Percentiles rank a stretch among this genome's conserved stretches.
Evolutionary conservation across 2,888 invertebrate species (phyloP).

Genomic region (Flexamia atlantica): DNA sequence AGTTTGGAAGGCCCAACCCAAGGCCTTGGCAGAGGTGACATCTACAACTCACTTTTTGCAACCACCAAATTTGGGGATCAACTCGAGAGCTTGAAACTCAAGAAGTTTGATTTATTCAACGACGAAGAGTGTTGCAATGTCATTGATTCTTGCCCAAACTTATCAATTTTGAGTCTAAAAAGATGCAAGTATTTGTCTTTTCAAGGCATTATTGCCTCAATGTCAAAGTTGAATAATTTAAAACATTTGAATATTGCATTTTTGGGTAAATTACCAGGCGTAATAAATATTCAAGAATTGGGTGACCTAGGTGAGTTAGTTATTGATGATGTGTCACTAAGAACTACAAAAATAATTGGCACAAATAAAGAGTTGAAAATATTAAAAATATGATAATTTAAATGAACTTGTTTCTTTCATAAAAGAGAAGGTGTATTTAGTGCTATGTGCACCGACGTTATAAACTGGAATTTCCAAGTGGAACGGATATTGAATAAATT

Average conservation of each 20-base stretch:
- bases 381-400: neutral
- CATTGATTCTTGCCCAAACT: neutral
- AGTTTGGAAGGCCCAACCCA: slow-evolving; percentile 15
- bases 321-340: slow-evolving; percentile 11
- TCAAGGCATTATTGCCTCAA: neutral
- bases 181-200: neutral
- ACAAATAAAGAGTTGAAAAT: neutral
- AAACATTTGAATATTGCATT: slow-evolving; percentile 23
- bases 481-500: no score
- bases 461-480: no score
- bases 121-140: slow-evolving; percentile 10
- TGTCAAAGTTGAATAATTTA: neutral
- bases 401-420: no score
- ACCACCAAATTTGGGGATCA: neutral
- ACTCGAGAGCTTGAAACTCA: slow-evolving; percentile 15
- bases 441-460: no score
- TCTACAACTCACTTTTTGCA: neutral
- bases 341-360: neutral
- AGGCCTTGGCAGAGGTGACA: neutral
- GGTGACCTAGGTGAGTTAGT: neutral
- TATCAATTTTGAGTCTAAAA: neutral
- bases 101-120: neutral
- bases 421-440: no score
- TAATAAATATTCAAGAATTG: neutral
- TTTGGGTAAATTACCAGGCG: neutral